Percentiles rank a stretch among this genome's conserved stretches.
Conservation (phyloP, 2,888 invertebrate genomes). For the Bibio marci region DNA sequence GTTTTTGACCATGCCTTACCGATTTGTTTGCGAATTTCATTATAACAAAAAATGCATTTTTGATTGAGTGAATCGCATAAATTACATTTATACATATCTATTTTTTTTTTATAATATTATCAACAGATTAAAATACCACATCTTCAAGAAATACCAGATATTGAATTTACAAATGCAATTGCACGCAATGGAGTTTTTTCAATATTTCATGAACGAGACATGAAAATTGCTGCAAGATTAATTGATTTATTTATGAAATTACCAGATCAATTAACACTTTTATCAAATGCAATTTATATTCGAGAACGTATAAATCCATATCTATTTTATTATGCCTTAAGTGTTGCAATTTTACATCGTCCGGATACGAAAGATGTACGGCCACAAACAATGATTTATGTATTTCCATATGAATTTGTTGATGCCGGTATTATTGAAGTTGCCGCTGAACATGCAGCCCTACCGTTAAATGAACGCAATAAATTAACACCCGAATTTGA, state of each 20-base stretch:
- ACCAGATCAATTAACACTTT: constrained; percentile 39
- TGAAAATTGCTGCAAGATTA: constrained; percentile 49
- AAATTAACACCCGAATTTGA: constrained; percentile 30
- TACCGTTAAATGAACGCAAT: constrained; percentile 41
- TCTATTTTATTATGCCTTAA: constrained; percentile 54
- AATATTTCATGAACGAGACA: constrained; percentile 53
- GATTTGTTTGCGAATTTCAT: no score
- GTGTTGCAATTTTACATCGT: constrained; percentile 47
- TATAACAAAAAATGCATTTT: no score
- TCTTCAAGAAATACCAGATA: no score
- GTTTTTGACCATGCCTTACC: no score
- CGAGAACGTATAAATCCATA: constrained; percentile 54
- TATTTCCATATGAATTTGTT: constrained; percentile 69
- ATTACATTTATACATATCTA: no score
- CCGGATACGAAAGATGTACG: constrained; percentile 47
- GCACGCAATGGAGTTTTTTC: constrained; percentile 37
- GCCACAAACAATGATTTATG: constrained; percentile 58
- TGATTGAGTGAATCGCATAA: no score
- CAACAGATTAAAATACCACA: no score
- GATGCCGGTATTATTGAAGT: constrained; percentile 52
- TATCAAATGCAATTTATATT: constrained; percentile 49
- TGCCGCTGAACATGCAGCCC: constrained; percentile 25
- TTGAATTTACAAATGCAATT: constrained; percentile 18
- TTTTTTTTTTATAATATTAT: no score
- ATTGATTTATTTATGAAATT: constrained; percentile 51